These are phyloP conservation scores for Epizoanthus rinbou DNA, from an alignment of 92 coral and sea anemone genomes.

Conservation along the genomic window DNA sequence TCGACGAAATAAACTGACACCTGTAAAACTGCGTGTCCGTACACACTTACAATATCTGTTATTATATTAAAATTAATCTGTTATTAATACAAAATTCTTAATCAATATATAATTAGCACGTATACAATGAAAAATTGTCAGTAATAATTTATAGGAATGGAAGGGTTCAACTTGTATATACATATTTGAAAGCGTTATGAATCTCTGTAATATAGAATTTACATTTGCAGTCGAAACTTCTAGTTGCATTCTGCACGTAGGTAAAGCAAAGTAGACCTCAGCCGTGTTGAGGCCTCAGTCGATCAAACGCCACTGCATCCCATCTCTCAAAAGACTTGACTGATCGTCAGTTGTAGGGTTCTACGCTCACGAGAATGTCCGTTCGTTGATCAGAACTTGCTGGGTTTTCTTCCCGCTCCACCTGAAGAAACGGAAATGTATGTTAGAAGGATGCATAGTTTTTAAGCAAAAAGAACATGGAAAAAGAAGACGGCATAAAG, in stretches of 20 bases:
- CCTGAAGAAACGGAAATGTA: neutral
- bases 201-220: too few species aligned
- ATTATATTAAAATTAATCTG: neutral
- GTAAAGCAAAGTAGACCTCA: too few species aligned
- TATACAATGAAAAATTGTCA: neutral
- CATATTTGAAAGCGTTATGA: neutral
- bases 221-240: too few species aligned
- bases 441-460: too few species aligned
- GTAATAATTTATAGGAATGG: neutral
- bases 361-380: too few species aligned
- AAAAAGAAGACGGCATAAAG: too few species aligned
- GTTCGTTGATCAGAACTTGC: conserved; percentile 4
- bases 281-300: too few species aligned
- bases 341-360: too few species aligned
- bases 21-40: neutral
- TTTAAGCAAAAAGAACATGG: too few species aligned
- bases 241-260: too few species aligned
- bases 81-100: neutral
- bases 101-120: neutral
- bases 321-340: too few species aligned
- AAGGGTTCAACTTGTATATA: neutral
- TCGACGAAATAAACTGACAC: neutral
- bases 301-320: too few species aligned
- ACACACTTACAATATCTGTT: neutral
- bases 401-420: conserved; percentile 15